Evolutionary conservation across 2,888 invertebrate genomes (phyloP), one percentile per base, ranked within the genome.

Genomic region (Caenorhabditis sinica): DNA sequence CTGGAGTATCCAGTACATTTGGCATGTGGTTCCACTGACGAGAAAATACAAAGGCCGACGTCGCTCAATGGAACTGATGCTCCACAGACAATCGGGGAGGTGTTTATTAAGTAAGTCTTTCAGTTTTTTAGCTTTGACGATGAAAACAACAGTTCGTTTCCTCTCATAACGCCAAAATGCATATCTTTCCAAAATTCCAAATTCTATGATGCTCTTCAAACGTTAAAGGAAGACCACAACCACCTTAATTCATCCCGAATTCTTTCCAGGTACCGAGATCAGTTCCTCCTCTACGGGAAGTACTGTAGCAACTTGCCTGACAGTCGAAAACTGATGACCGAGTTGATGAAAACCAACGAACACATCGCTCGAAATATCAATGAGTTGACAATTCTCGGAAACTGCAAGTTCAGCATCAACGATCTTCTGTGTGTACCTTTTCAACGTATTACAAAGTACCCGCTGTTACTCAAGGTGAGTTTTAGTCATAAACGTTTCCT

Each of bases 401-500:
- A 97, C 91, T 97, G 97, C 17, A 90, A 92, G 58, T 97, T 98
- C 93, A 96, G 97, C 93, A 94, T 99, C 89, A 95, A 97, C 66
- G 99, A 99, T 93, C 96, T 99, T 87, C 94, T 99, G 63, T 96
- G 97, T 28, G 97, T 99, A 87, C 99, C 99, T 58, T 97, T 99
- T 97, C 99, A 99, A 94, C 95, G 99, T 93, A 96, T 99, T 89
- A 95, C 99, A 87, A 99, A 98, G 93, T 99, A 99, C 94, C 98
- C 98, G 93, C 94, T 99, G 76, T 94, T 99, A 68, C 94, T 98
- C 79, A 96, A 97, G 93, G 97, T 69, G 36, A 68, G 13, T 25
- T n/a, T 36, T 61, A 53, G 20, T 40, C 0, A 45, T 8, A 45
- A 73, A 73, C 43, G 0, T 33, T 30, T 8, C 33, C 33, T 20